These are phyloP conservation scores for Drosophila buzzatii DNA, from an alignment of 2,888 invertebrate species.

Conservation along the genomic window DNA sequence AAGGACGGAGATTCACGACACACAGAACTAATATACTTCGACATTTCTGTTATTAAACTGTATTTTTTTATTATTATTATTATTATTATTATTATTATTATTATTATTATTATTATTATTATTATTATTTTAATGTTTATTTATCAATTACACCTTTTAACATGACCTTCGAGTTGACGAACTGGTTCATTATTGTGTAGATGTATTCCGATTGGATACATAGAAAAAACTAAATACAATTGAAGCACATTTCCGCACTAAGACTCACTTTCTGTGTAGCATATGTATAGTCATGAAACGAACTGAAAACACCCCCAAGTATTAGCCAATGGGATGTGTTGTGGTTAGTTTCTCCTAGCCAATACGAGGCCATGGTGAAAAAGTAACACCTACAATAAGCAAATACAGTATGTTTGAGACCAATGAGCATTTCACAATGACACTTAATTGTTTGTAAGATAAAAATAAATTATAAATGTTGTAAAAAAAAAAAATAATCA, in stretches of 20 bases:
- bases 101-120: too few species aligned
- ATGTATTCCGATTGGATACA: slow-evolving; percentile 30
- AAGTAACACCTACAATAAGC: not conserved
- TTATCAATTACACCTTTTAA: not conserved
- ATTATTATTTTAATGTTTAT: not conserved
- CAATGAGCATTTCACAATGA: not conserved
- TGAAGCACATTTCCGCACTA: slow-evolving; percentile 12
- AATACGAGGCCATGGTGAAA: slow-evolving; percentile 44
- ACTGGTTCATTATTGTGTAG: slow-evolving; percentile 28
- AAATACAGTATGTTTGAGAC: not conserved
- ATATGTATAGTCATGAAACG: slow-evolving; percentile 22
- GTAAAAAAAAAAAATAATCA: too few species aligned
- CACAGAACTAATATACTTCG: slow-evolving; percentile 44
- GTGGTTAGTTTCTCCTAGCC: slow-evolving; percentile 8
- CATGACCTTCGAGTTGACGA: not conserved
- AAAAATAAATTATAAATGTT: too few species aligned
- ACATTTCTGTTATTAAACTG: slow-evolving; percentile 42
- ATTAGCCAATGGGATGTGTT: slow-evolving; percentile 32
- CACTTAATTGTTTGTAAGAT: too few species aligned
- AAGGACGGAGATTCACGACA: slow-evolving; percentile 50
- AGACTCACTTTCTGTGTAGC: slow-evolving; percentile 12
- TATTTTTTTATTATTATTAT: too few species aligned
- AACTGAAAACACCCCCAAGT: slow-evolving; percentile 34
- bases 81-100: too few species aligned
- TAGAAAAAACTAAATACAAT: slow-evolving; percentile 38